phyloP scores from a whole-genome alignment of 1,140 invertebrate genomes.

The Hypsibius dujardini region DNA sequence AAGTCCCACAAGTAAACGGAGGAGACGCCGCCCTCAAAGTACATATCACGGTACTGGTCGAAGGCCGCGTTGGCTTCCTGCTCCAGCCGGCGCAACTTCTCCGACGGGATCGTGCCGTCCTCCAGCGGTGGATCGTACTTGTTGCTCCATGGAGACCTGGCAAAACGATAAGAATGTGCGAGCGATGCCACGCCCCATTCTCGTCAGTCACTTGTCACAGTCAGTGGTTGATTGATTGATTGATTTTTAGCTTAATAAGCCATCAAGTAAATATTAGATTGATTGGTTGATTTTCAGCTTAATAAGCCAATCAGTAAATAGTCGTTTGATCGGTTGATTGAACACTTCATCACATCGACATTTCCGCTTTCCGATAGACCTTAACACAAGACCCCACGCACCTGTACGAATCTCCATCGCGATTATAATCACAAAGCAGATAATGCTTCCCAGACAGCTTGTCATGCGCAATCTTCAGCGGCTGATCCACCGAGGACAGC shows the following conservation, averaged over 20 bases:
- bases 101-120: slow-evolving; percentile 95
- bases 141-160: slow-evolving; percentile 95
- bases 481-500: slow-evolving; percentile 92
- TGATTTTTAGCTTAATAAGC: too few species aligned
- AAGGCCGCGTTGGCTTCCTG: slow-evolving; percentile 95
- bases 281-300: too few species aligned
- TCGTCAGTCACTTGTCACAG: too few species aligned
- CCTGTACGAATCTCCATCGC: slow-evolving; percentile 96
- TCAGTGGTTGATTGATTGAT: too few species aligned
- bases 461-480: slow-evolving; percentile 89
- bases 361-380: too few species aligned
- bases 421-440: slow-evolving; percentile 93
- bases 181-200: too few species aligned
- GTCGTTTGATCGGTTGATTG: not conserved
- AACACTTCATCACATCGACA: not conserved
- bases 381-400: slow-evolving; percentile 27
- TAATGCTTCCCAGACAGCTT: slow-evolving; percentile 87
- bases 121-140: slow-evolving; percentile 90
- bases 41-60: slow-evolving; percentile 94
- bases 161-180: slow-evolving; percentile 5
- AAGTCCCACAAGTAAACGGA: slow-evolving; percentile 99
- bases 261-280: too few species aligned
- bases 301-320: too few species aligned
- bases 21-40: slow-evolving; percentile 97
- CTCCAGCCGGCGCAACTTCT: slow-evolving; percentile 80